Evolutionary conservation across 2,797 vertebrate species (phyloP), one percentile per base, ranked within the genome.

Genomic region (Microhierax caerulescens): DNA sequence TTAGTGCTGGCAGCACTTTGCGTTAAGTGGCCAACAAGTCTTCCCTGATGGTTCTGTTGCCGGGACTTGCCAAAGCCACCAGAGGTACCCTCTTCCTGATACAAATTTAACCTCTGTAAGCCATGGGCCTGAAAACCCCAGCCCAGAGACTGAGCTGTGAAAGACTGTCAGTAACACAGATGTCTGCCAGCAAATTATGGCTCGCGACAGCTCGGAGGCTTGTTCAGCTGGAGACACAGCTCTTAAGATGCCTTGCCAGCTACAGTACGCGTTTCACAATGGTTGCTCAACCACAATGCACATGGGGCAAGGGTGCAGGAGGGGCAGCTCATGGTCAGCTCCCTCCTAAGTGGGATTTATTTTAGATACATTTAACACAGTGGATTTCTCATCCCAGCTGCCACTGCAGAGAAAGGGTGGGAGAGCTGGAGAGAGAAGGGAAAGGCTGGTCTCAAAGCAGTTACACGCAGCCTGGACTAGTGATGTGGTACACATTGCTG

Each of bases 151-250:
- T 64, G 95, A 98, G 96, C 93, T 96, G 93, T 84, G 93, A 95
- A 93, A 94, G 79, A 88, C 79, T 67, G 90, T 81, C 43, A 22
- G 93, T 74, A 91, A 97, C 94, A 94, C 12, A 96, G 89, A 85
- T 11, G 83, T 96, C 88, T 93, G 95, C 94, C 97, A 97, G 95
- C 93, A 95, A 97, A 96, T 96, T 88, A 97, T 0, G 2, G 89
- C 72, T 92, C 1, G 6, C 96, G 96, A 96, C 69, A 83, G 93
- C 89, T 93, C n/a, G 0, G 84, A 91, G 91, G 90, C 80, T 92
- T 56, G 51, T 41, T 51, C 88, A 88, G 85, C 32, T 61, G 92
- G 87, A 95, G 77, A 82, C 51, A 28, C 32, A 54, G 93, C 91
- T 95, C 92, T 81, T 50, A 88, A 94, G 86, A 93, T 75, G 70